Conservation (phyloP, 1,140 invertebrate species). For the Druon quercuslanigerum region DNA sequence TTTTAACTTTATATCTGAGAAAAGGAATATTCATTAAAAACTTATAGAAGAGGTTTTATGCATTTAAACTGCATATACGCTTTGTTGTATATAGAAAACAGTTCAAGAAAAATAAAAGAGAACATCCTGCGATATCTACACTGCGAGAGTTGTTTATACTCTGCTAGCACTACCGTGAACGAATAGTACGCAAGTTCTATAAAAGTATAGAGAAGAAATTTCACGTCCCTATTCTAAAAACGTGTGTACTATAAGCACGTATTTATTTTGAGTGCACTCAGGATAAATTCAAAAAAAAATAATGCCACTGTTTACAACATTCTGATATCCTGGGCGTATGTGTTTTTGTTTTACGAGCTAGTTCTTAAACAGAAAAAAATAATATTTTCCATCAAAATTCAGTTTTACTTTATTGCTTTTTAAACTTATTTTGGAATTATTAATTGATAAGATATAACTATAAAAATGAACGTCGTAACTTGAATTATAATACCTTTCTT, state of each 20-base stretch:
- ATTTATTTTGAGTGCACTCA: conserved; percentile 2
- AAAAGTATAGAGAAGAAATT: background rate
- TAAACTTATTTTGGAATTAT: too few species aligned
- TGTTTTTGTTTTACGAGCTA: too few species aligned
- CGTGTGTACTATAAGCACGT: background rate
- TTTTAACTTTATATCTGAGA: too few species aligned
- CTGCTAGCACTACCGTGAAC: background rate
- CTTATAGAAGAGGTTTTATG: background rate
- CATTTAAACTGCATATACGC: background rate
- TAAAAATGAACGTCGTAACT: background rate
- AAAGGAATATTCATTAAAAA: too few species aligned
- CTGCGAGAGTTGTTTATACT: background rate
- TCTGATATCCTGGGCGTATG: too few species aligned
- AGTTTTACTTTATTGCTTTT: too few species aligned
- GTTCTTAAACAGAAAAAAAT: too few species aligned
- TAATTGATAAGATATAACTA: too few species aligned
- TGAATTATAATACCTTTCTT: conserved; percentile 34
- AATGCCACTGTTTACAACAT: too few species aligned
- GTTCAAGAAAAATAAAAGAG: background rate
- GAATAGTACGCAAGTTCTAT: background rate
- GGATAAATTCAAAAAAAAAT: background rate
- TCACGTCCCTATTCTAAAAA: background rate
- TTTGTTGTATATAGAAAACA: background rate
- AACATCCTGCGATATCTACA: background rate
- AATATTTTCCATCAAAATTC: too few species aligned